Percentiles rank a stretch among this genome's conserved stretches.
These are phyloP conservation scores for Aquatica leii DNA, from an alignment of 2,888 invertebrate species.

Conservation along the genomic window DNA sequence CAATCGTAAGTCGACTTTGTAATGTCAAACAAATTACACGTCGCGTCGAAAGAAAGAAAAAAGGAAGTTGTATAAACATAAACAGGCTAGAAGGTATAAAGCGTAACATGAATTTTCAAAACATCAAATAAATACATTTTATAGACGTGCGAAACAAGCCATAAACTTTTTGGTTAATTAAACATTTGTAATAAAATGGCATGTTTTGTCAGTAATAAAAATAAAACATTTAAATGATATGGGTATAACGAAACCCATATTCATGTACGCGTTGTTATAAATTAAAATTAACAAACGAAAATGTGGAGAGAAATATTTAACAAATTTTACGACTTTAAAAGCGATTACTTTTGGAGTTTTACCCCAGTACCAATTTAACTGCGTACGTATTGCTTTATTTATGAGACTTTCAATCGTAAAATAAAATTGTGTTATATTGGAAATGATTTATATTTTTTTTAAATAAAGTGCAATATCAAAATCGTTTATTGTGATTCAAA, in stretches of 20 bases:
- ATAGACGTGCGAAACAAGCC: too few relatives aligned
- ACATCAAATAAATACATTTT: too few relatives aligned
- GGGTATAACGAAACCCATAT: not conserved
- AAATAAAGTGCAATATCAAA: conserved; percentile 16
- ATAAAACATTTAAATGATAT: too few relatives aligned
- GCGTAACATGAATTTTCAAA: too few relatives aligned
- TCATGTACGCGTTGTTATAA: not conserved
- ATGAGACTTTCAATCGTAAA: conserved; percentile 23
- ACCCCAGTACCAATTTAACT: conserved; percentile 18
- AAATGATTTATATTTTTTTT: conserved; percentile 18
- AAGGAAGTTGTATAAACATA: too few relatives aligned
- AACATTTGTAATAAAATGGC: too few relatives aligned
- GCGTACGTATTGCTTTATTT: conserved; percentile 20
- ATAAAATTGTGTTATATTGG: conserved; percentile 18
- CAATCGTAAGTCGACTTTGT: too few relatives aligned
- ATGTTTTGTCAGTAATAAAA: too few relatives aligned
- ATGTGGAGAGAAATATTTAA: conserved; percentile 16
- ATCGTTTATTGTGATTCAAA: conserved; percentile 12
- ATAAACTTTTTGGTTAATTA: too few relatives aligned
- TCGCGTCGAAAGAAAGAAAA: too few relatives aligned
- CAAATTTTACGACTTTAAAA: conserved; percentile 18
- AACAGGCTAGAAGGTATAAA: too few relatives aligned
- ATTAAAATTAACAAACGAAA: conserved; percentile 12
- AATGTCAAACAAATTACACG: too few relatives aligned
- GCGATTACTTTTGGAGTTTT: conserved; percentile 20